Conservation (phyloP, 2,888 invertebrate species). For the Dioctria rufipes region DNA sequence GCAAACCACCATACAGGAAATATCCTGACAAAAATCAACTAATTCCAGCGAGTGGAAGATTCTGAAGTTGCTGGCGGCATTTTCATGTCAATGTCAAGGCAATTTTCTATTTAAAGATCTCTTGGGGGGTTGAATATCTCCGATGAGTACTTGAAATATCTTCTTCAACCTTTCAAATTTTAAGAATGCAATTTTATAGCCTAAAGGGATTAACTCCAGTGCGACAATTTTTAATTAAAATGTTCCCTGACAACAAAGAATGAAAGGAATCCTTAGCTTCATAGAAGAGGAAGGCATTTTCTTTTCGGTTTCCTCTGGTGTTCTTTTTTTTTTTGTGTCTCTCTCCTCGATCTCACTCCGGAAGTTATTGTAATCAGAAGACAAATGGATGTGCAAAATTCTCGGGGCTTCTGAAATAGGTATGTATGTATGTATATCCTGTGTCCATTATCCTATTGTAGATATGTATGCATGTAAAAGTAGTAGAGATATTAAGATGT, state of each 20-base stretch:
- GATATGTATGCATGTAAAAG: too few relatives aligned
- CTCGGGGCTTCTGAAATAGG: too few relatives aligned
- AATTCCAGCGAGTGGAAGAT: slow-evolving; percentile 25
- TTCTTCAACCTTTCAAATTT: slow-evolving; percentile 44
- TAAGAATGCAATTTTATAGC: slow-evolving; percentile 51
- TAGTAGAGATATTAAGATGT: too few relatives aligned
- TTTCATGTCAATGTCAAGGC: slow-evolving; percentile 48
- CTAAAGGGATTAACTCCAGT: slow-evolving; percentile 52
- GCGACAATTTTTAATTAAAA: slow-evolving; percentile 52
- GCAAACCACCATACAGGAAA: not conserved
- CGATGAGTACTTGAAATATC: slow-evolving; percentile 11
- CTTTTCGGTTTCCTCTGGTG: slow-evolving; percentile 15
- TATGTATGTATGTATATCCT: too few relatives aligned
- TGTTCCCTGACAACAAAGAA: slow-evolving; percentile 50
- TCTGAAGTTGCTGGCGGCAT: slow-evolving; percentile 37
- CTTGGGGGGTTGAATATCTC: not conserved
- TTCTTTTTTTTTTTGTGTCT: not conserved
- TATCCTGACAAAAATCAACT: not conserved
- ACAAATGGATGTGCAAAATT: not conserved
- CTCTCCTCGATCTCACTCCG: not conserved
- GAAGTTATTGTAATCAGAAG: slow-evolving; percentile 37
- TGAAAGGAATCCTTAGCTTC: slow-evolving; percentile 41
- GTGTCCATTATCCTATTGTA: too few relatives aligned
- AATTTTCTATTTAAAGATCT: slow-evolving; percentile 30
- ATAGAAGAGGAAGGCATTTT: slow-evolving; percentile 31